These are phyloP conservation scores for Alethe diademata DNA, from an alignment of 2,113 vertebrate genomes.

Conservation along the genomic window DNA sequence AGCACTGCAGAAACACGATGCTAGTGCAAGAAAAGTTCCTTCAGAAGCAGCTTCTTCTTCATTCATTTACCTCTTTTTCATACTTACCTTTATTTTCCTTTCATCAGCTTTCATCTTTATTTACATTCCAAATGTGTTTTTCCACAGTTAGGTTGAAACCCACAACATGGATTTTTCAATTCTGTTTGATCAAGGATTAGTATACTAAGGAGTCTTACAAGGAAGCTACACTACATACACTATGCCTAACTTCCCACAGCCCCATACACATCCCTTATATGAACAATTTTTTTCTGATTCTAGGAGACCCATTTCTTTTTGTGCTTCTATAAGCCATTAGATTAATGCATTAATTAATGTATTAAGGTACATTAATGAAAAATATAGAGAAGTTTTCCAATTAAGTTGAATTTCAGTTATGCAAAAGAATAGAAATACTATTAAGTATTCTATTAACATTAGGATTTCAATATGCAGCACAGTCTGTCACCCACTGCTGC, in stretches of 20 bases:
- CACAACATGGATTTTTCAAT: neutral
- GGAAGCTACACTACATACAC: neutral
- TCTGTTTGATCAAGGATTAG: neutral
- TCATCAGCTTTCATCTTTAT: neutral
- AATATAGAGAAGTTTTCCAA: neutral
- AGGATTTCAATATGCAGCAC: neutral
- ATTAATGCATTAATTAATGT: too few species aligned
- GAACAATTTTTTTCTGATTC: neutral
- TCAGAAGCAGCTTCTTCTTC: neutral
- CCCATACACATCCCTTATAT: neutral
- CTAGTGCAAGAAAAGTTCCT: neutral
- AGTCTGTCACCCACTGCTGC: neutral
- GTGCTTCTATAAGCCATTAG: neutral
- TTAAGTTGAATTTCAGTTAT: neutral
- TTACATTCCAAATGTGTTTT: neutral
- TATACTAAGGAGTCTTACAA: neutral
- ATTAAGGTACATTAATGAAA: neutral
- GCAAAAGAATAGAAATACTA: neutral
- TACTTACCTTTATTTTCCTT: neutral
- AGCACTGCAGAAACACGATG: neutral
- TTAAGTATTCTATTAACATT: neutral
- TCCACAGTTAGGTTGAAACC: neutral
- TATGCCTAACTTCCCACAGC: neutral
- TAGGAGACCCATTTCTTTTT: neutral
- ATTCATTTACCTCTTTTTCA: neutral